Evolutionary conservation across 2,888 invertebrate species (phyloP).

Genomic region (Teleiodes luculella): DNA sequence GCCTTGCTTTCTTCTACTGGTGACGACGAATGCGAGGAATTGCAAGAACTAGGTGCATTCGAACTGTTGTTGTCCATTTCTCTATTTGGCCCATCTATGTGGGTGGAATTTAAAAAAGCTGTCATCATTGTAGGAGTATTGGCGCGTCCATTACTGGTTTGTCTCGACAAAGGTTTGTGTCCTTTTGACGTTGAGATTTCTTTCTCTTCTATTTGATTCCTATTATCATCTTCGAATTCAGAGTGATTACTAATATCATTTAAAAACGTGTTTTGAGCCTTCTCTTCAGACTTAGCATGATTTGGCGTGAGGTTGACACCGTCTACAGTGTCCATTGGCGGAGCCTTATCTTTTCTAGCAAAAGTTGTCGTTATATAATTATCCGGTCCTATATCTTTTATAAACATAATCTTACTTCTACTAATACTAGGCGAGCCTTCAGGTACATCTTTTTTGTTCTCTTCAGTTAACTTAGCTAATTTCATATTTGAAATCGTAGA

Average conservation of each 20-base stretch:
- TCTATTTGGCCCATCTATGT: constrained; percentile 50
- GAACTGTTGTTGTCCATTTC: constrained; percentile 55
- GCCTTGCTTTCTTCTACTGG: constrained; percentile 58
- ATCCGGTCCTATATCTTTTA: constrained; percentile 84
- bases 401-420: constrained; percentile 78
- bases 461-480: constrained; percentile 64
- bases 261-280: constrained; percentile 67
- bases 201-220: constrained; percentile 72
- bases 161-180: constrained; percentile 84
- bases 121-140: constrained; percentile 73
- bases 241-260: constrained; percentile 70
- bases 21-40: constrained; percentile 65
- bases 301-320: constrained; percentile 58
- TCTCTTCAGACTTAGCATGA: constrained; percentile 69
- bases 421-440: constrained; percentile 60
- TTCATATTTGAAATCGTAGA: constrained; percentile 75
- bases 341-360: constrained; percentile 67
- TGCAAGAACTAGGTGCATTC: constrained; percentile 62
- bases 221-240: constrained; percentile 73
- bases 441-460: constrained; percentile 67
- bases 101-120: constrained; percentile 68
- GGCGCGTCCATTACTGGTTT: constrained; percentile 77
- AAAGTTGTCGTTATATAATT: constrained; percentile 85
- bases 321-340: constrained; percentile 48
- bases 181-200: constrained; percentile 74